These are phyloP conservation scores for Temnothorax nylanderi DNA, from an alignment of 1,140 invertebrate genomes.

Conservation along the genomic window DNA sequence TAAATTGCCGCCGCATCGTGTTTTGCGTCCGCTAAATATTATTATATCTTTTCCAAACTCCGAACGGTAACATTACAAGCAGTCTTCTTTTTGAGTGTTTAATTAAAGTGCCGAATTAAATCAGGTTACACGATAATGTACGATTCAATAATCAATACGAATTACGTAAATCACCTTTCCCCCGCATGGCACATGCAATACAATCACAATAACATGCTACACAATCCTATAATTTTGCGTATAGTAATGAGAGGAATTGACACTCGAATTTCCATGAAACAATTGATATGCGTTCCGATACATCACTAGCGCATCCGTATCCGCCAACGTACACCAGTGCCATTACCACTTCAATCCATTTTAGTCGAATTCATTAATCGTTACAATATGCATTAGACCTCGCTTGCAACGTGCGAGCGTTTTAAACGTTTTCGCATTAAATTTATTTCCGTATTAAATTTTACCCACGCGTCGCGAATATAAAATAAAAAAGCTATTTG, in stretches of 20 bases:
- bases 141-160: constrained; percentile 67
- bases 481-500: constrained; percentile 51
- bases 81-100: constrained; percentile 42
- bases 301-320: constrained; percentile 62
- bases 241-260: constrained; percentile 73
- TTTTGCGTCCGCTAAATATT: background rate
- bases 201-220: constrained; percentile 31
- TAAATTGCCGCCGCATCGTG: background rate
- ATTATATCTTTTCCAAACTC: background rate
- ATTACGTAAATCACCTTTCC: constrained; percentile 72
- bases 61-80: constrained; percentile 23
- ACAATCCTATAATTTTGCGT: constrained; percentile 71
- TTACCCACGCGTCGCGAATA: constrained; percentile 19
- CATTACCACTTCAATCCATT: constrained; percentile 72
- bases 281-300: constrained; percentile 75
- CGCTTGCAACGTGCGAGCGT: constrained; percentile 54
- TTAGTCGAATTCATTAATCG: constrained; percentile 71
- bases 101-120: constrained; percentile 62
- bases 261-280: constrained; percentile 75
- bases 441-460: constrained; percentile 59
- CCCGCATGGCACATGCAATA: constrained; percentile 52
- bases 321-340: constrained; percentile 61
- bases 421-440: constrained; percentile 67
- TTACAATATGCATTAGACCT: constrained; percentile 72
- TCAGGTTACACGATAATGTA: constrained; percentile 64